Evolutionary conservation across 2,888 invertebrate species (phyloP), one percentile per base, ranked within the genome.

Genomic region (Cephus rjabovi): DNA sequence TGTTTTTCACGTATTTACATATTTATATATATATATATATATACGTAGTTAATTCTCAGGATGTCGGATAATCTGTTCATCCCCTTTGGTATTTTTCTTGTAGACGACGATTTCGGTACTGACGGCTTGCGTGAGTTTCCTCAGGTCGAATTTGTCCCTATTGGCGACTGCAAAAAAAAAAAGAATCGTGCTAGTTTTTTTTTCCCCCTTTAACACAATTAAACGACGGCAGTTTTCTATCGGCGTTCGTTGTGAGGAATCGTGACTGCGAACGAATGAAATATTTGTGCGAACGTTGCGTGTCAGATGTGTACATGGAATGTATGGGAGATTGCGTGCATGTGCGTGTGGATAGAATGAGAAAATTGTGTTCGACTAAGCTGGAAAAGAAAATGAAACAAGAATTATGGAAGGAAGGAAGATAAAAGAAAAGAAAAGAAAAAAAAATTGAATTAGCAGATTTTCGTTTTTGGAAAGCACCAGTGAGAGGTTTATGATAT

Each of bases 401-500:
- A 40, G 77, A 75, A 79, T 76, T 79, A 76, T 81, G 79, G 80
- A 37, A 56, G 2, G 56, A 37, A 56, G 2, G 56, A 56, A 9
- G 9, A 77, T 12, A 81, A 77, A 71, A 70, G 80, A 82, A 77
- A 35, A 12, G 3, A 81, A 77, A 56, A 74, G 33, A 79, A 82
- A 77, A 79, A 79, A 75, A 77, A 80, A 73, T 34, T 70, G 75
- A 79, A 73, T 80, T 75, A 80, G 79, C 79, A 80, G 75, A 77
- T 81, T 76, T 80, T 79, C 79, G 81, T 69, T 81, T 79, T 75
- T 76, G 77, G 12, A 11, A 79, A 79, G 80, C 77, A 83, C 82
- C 85, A 81, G 83, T 84, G 85, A 85, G 79, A 82, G 84, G 79
- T 84, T 84, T 80, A 71, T 79, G 77, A 84, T 82, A 84, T 85